A percentile compares a stretch with the other conserved stretches of the same genome.
Conservation (phyloP, 2,797 vertebrate genomes). For the Poecilia wingei region DNA sequence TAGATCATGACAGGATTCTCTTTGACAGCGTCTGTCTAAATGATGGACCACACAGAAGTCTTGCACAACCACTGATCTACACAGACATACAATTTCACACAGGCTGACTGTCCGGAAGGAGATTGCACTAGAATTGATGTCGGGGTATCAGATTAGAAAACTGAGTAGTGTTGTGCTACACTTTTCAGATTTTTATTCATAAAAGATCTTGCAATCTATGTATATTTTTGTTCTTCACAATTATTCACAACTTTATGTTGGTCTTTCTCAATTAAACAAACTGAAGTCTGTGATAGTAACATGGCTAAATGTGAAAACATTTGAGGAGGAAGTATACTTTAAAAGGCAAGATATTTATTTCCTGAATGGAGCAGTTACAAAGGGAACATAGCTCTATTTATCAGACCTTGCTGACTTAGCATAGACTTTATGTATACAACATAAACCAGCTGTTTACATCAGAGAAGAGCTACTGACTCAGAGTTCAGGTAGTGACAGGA, state of each 20-base stretch:
- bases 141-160: not conserved
- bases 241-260: not conserved
- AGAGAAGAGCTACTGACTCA: slow-evolving; percentile 45
- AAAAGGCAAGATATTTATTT: not conserved
- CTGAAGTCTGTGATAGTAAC: not conserved
- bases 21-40: no score
- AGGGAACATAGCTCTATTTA: not conserved
- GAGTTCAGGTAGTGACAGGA: slow-evolving; percentile 33
- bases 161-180: not conserved
- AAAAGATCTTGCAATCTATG: not conserved
- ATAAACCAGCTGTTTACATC: slow-evolving; percentile 28
- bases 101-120: not conserved
- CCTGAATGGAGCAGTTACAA: not conserved
- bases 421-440: slow-evolving; percentile 26
- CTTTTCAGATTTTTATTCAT: not conserved
- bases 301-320: not conserved
- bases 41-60: no score
- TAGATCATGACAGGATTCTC: no score
- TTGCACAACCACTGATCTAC: not conserved
- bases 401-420: not conserved
- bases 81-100: not conserved
- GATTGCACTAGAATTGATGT: not conserved
- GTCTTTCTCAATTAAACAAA: not conserved
- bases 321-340: not conserved
- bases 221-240: not conserved